Conservation (phyloP, 1,140 invertebrate genomes). For the Sminthurides bifidus region DNA sequence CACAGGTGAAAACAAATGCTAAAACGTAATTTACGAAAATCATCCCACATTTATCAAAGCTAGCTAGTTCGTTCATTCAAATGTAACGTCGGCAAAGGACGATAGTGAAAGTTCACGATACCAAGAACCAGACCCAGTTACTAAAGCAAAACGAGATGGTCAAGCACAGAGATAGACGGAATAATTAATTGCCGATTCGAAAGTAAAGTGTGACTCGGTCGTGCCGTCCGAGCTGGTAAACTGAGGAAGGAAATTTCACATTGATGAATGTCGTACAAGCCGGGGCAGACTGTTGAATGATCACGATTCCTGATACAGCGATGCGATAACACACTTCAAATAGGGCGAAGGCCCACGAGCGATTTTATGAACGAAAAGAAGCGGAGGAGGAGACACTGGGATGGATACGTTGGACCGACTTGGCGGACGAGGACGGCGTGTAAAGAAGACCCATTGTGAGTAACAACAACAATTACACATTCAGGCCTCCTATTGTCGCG, state of each 20-base stretch:
- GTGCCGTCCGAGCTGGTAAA: neutral
- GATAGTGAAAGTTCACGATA: neutral
- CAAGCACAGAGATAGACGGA: neutral
- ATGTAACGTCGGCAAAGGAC: no score
- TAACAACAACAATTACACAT: no score
- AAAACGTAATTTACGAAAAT: no score
- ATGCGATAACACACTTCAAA: constrained; percentile 28
- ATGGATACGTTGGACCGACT: neutral
- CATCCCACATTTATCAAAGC: no score
- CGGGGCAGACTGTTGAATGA: constrained; percentile 5
- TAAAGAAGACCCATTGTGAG: constrained; percentile 7
- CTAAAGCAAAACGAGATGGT: neutral
- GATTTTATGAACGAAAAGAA: neutral
- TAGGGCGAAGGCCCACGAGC: constrained; percentile 8
- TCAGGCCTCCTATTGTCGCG: constrained; percentile 22
- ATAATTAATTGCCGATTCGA: neutral
- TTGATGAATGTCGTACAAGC: constrained; percentile 23
- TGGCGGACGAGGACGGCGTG: neutral
- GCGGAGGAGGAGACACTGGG: neutral
- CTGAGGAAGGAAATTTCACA: neutral
- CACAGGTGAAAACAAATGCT: no score
- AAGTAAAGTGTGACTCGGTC: neutral
- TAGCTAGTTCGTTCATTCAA: no score
- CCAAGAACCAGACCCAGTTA: neutral
- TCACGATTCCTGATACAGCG: constrained; percentile 24